Percentiles rank a stretch among this genome's conserved stretches.
Conservation (phyloP, 2,888 invertebrate genomes). For the Watsonalla binaria region DNA sequence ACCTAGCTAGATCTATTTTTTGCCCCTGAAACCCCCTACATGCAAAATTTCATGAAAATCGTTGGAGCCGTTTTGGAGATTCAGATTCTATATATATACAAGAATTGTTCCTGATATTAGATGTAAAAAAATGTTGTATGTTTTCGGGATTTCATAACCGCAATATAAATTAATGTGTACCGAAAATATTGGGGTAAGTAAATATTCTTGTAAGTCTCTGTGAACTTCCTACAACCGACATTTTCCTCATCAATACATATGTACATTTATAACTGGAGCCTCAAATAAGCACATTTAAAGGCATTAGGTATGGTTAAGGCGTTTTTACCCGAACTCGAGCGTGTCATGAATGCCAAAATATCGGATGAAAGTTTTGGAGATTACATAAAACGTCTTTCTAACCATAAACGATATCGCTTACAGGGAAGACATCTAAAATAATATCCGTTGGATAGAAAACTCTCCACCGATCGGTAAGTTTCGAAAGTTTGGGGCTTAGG, state of each 20-base stretch:
- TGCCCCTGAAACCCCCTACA: no score
- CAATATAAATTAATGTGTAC: no score
- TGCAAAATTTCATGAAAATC: no score
- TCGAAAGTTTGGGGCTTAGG: conserved; percentile 2
- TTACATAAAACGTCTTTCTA: conserved; percentile 35
- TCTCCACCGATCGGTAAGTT: conserved; percentile 1
- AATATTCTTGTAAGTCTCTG: neutral
- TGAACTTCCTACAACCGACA: conserved; percentile 4
- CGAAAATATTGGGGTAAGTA: no score
- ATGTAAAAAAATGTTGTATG: no score
- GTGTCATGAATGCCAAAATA: conserved; percentile 45
- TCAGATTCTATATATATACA: no score
- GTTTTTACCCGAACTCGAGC: conserved; percentile 48
- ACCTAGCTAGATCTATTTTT: no score
- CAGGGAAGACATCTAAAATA: conserved; percentile 34
- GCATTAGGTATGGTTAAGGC: conserved; percentile 38
- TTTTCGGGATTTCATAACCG: no score
- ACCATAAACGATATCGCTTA: conserved; percentile 27
- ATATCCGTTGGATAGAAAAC: conserved; percentile 24
- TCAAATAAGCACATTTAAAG: conserved; percentile 45
- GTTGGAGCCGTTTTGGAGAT: no score
- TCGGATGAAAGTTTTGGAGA: conserved; percentile 41
- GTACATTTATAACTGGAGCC: conserved; percentile 28
- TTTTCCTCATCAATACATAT: conserved; percentile 19
- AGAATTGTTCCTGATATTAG: no score